phyloP scores from a whole-genome alignment of 2,797 vertebrate species.

The Enteromius trimaculatus region DNA sequence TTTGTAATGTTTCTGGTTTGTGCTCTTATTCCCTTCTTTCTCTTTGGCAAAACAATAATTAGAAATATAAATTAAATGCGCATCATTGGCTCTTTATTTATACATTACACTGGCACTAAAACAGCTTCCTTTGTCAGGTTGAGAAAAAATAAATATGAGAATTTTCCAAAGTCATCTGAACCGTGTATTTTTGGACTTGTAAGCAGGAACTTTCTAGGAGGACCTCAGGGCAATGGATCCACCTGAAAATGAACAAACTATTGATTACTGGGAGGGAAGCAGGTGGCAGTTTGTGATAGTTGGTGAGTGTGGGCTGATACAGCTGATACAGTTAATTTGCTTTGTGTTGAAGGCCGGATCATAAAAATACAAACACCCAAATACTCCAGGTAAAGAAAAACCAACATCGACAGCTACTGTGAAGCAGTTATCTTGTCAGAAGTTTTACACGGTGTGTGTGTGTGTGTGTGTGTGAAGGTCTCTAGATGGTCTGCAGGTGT shows the following conservation, averaged over 20 bases:
- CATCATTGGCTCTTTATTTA: not conserved
- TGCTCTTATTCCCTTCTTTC: not conserved
- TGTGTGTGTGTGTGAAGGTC: not conserved
- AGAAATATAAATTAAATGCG: not conserved
- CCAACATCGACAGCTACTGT: not conserved
- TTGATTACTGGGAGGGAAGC: not conserved
- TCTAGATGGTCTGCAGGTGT: slow-evolving; percentile 48
- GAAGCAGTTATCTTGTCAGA: slow-evolving; percentile 1
- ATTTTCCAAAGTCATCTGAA: not conserved
- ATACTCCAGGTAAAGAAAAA: slow-evolving; percentile 6
- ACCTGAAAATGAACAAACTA: not conserved
- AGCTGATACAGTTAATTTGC: slow-evolving; percentile 6
- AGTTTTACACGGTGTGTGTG: not conserved
- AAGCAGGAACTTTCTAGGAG: not conserved
- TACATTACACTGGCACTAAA: not conserved
- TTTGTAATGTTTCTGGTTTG: too few relatives aligned
- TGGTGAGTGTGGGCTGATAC: not conserved
- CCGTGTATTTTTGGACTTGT: not conserved
- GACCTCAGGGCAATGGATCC: not conserved
- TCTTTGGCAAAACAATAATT: not conserved
- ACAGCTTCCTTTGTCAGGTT: not conserved
- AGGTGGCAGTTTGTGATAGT: not conserved
- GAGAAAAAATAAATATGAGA: not conserved
- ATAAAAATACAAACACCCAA: slow-evolving; percentile 5
- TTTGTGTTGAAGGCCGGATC: slow-evolving; percentile 16